A percentile compares a stretch with the other conserved stretches of the same genome.
phyloP scores from a whole-genome alignment of 2,113 vertebrate genomes.

The Siniperca chuatsi region DNA sequence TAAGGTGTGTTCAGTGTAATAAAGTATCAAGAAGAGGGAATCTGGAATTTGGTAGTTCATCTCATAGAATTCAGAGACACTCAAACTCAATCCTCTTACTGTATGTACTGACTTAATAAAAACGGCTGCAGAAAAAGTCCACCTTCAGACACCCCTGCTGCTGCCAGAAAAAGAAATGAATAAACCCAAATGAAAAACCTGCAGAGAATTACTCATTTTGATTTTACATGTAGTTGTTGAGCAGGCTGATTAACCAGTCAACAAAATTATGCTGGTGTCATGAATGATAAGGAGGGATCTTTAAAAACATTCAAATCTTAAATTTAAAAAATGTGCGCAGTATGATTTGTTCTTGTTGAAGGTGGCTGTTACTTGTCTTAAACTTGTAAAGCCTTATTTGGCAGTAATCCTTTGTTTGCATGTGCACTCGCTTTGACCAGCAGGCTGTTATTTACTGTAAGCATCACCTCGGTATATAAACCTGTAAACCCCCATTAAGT shows the following conservation, averaged over 20 bases:
- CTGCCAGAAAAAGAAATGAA: not conserved
- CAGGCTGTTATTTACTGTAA: conserved; percentile 3
- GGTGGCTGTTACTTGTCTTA: not conserved
- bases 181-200: not conserved
- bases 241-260: too few relatives aligned
- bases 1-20: not conserved
- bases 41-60: not conserved
- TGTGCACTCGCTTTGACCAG: not conserved
- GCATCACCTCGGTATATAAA: not conserved
- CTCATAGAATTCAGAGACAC: not conserved
- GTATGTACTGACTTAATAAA: not conserved
- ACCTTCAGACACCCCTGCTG: not conserved
- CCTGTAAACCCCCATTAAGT: not conserved
- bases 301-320: not conserved
- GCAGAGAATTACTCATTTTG: not conserved
- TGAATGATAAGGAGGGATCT: not conserved
- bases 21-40: not conserved
- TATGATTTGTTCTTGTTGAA: not conserved
- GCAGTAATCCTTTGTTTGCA: not conserved
- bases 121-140: not conserved
- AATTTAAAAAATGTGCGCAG: not conserved
- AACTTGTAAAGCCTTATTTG: not conserved
- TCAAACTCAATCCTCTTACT: not conserved
- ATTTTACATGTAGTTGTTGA: not conserved
- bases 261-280: not conserved